phyloP scores from a whole-genome alignment of 1,140 invertebrate genomes.

The Mercenaria mercenaria region DNA sequence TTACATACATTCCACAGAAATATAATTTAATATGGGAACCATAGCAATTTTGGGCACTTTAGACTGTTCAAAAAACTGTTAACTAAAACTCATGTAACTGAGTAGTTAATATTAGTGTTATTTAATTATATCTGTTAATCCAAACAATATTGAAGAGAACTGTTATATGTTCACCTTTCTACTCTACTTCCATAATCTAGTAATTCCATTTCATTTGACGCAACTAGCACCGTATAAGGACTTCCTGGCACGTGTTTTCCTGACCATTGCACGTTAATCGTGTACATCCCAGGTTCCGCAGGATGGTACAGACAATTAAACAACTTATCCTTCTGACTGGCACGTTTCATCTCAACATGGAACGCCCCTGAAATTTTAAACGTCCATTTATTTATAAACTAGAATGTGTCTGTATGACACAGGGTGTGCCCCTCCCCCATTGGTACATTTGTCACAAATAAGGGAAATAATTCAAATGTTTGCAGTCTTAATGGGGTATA shows the following conservation, averaged over 20 bases:
- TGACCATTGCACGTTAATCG: constrained; percentile 99
- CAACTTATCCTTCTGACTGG: constrained; percentile 98
- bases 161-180: too few relatives aligned
- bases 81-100: neutral
- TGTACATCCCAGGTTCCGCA: constrained; percentile 99
- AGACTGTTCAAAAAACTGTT: neutral
- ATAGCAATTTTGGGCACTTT: too few relatives aligned
- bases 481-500: too few relatives aligned
- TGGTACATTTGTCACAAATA: too few relatives aligned
- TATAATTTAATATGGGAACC: too few relatives aligned
- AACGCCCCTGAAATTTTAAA: constrained; percentile 72
- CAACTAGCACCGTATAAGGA: constrained; percentile 77
- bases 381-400: neutral
- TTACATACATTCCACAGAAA: too few relatives aligned
- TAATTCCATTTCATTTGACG: constrained; percentile 86
- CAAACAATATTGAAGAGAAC: too few relatives aligned
- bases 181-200: constrained; percentile 41
- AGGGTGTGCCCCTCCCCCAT: too few relatives aligned
- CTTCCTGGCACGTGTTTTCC: constrained; percentile 91
- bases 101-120: too few relatives aligned
- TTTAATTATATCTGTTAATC: too few relatives aligned
- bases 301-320: constrained; percentile 99
- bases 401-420: too few relatives aligned
- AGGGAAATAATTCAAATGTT: too few relatives aligned
- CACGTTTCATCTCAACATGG: constrained; percentile 88